Percentiles rank a stretch among this genome's conserved stretches.
Conservation (phyloP, 2,797 vertebrate species). For the Malacoctenus gilli region DNA sequence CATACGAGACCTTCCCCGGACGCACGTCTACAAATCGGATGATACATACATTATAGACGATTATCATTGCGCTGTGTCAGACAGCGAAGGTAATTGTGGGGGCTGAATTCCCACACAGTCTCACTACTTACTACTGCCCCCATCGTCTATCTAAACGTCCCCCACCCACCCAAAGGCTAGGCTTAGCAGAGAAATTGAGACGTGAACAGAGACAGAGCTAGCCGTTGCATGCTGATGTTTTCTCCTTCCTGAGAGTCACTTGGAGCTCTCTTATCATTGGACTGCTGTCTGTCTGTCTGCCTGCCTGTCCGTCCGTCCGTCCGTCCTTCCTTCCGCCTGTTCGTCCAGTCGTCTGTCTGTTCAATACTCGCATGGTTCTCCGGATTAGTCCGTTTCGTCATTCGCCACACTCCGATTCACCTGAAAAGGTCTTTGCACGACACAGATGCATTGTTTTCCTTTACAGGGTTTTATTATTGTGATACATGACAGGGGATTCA, state of each 20-base stretch:
- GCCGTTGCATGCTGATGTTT: slow-evolving; percentile 82
- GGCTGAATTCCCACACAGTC: slow-evolving; percentile 82
- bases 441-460: slow-evolving; percentile 56
- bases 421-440: slow-evolving; percentile 75
- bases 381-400: slow-evolving; percentile 66
- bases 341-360: slow-evolving; percentile 76
- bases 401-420: slow-evolving; percentile 70
- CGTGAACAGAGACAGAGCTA: slow-evolving; percentile 73
- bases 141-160: slow-evolving; percentile 79
- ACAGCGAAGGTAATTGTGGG: slow-evolving; percentile 98
- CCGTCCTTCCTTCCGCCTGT: slow-evolving; percentile 62
- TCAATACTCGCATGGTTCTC: slow-evolving; percentile 75
- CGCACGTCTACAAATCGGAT: slow-evolving; percentile 94
- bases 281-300: slow-evolving; percentile 83
- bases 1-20: slow-evolving; percentile 94
- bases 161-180: slow-evolving; percentile 84
- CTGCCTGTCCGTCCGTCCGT: slow-evolving; percentile 66
- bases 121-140: slow-evolving; percentile 80
- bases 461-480: slow-evolving; percentile 60
- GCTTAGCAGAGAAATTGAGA: slow-evolving; percentile 66
- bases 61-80: slow-evolving; percentile 98
- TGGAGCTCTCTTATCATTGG: slow-evolving; percentile 77
- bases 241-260: slow-evolving; percentile 75
- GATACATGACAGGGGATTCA: too few species aligned
- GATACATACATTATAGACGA: slow-evolving; percentile 98